Conservation (phyloP, 2,888 invertebrate species). For the Harmothoe impar region DNA sequence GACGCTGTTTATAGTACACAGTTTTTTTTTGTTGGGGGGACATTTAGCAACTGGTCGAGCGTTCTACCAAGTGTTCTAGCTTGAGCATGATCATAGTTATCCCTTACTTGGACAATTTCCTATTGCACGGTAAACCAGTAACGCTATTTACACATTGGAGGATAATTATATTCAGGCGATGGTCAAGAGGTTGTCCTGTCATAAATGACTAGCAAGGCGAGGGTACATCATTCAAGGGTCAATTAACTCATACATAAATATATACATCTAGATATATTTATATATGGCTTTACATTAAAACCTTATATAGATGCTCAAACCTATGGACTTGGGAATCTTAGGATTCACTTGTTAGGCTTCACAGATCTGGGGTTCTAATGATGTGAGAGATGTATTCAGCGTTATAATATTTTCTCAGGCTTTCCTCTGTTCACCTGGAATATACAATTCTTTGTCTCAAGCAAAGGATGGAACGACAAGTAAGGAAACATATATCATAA, state of each 20-base stretch:
- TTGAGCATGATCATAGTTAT: neutral
- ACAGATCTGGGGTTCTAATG: neutral
- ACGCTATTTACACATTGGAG: conserved; percentile 28
- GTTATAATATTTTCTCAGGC: neutral
- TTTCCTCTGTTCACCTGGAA: neutral
- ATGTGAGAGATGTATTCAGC: neutral
- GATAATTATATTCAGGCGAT: conserved; percentile 19
- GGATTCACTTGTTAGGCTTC: neutral
- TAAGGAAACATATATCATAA: neutral
- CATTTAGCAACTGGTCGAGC: too few species aligned
- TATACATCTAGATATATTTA: conserved; percentile 26
- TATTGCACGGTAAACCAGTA: neutral
- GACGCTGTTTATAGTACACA: neutral
- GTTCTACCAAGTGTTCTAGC: too few species aligned
- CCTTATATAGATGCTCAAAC: neutral
- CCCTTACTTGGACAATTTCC: neutral
- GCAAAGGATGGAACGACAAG: conserved; percentile 35
- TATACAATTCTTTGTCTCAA: neutral
- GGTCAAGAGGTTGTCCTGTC: conserved; percentile 16
- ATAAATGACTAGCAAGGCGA: conserved; percentile 33
- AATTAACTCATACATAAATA: conserved; percentile 35
- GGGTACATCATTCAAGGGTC: conserved; percentile 38
- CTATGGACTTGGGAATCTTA: neutral
- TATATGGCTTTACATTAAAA: conserved; percentile 3
- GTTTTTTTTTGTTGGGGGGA: too few species aligned